phyloP scores from a whole-genome alignment of 92 coral and sea anemone species.

The Micromussa lordhowensis region DNA sequence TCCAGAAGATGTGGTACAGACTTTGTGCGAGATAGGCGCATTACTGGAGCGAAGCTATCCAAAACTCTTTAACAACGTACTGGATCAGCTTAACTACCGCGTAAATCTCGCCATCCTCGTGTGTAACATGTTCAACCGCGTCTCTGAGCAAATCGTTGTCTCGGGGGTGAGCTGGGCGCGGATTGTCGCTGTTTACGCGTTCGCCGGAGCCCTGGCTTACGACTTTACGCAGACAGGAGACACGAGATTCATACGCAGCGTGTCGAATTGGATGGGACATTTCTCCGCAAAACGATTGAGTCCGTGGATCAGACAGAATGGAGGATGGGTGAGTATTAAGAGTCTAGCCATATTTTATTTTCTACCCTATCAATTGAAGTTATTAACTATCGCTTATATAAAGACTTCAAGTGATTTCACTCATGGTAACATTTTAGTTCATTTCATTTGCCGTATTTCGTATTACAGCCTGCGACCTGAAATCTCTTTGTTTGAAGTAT shows the following conservation, averaged over 20 bases:
- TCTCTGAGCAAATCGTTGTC: conserved; percentile 79
- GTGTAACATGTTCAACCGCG: conserved; percentile 91
- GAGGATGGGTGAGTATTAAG: conserved; percentile 89
- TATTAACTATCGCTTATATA: not conserved
- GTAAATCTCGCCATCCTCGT: conserved; percentile 78
- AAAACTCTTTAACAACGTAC: conserved; percentile 74
- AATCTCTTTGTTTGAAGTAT: not conserved
- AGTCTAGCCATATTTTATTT: not conserved
- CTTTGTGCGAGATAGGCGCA: conserved; percentile 75
- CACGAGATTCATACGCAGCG: conserved; percentile 67
- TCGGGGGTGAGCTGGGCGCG: conserved; percentile 88
- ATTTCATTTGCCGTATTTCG: not conserved
- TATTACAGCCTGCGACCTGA: not conserved
- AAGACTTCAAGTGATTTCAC: not conserved
- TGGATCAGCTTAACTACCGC: conserved; percentile 82
- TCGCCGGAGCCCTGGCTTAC: conserved; percentile 85
- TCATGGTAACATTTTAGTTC: not conserved
- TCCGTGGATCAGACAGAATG: conserved; percentile 87
- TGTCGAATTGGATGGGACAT: conserved; percentile 88
- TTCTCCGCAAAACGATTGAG: conserved; percentile 76
- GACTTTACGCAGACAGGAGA: conserved; percentile 85
- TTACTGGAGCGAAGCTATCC: conserved; percentile 84
- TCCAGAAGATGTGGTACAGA: conserved; percentile 67
- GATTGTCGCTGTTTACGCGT: conserved; percentile 91
- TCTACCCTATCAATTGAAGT: not conserved